Evolutionary conservation across 2,797 vertebrate genomes (phyloP), one percentile per base, ranked within the genome.

Genomic region (Xenopus petersii): DNA sequence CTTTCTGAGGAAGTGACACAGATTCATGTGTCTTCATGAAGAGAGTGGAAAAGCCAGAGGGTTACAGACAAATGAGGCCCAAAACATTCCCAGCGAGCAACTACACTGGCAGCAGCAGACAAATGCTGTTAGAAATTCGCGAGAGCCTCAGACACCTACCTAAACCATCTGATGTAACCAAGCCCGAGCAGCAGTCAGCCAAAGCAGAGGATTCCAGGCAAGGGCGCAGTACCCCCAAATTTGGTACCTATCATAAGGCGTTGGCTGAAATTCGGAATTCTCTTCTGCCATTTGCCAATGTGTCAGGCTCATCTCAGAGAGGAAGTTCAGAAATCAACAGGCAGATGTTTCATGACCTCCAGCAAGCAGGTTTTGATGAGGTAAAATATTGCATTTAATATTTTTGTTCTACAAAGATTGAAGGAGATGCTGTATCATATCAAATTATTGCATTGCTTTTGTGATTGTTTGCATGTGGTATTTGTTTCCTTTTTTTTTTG

Each of bases 51-150:
- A 98, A 96, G 86, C 94, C 96, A 86, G 98, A 99, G 90, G 94
- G 96, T 89, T 91, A 96, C 90, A 92, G 95, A 91, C 98, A 98
- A 79, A 98, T 98, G 96, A 93, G 97, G 93, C 97, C 97, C 87
- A 98, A 99, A 89, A 99, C 97, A 51, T 99, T 99, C 87, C 98
- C 97, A 75, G 90, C 94, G 80, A 96, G 95, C 89, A 98, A 92
- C 84, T 94, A 94, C 86, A 93, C 93, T 81, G 95, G 93, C 91
- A 99, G 94, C 88, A 98, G 95, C 83, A 93, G 95, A 75, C 97
- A 98, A 72, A 98, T 98, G 98, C 89, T 99, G 85, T 95, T 98
- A 86, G 98, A 99, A 88, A 99, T 99, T 83, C 86, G 97, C 26
- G 96, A 99, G 84, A 98, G 96, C 81, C 91, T 98, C 79, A 92